Evolutionary conservation across 2,113 vertebrate species (phyloP), one percentile per base, ranked within the genome.

Genomic region (Cranoglanis bouderius): DNA sequence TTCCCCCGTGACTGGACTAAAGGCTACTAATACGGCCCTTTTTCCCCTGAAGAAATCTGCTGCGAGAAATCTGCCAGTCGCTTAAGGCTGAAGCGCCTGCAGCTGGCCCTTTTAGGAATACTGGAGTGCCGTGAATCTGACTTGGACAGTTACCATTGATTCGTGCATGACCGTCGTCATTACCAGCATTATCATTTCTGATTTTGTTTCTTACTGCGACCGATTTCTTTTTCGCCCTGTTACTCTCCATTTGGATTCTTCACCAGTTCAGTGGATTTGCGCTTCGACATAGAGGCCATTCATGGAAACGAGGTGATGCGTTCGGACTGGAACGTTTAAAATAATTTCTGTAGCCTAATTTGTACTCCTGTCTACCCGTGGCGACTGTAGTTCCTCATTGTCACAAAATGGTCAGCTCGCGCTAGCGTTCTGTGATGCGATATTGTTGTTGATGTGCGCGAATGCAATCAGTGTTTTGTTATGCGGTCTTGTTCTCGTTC

Each of bases 351-450:
- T 75, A 74, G 43, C 40, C 87, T 78, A 57, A 38, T 82, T 57
- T 82, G 9, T 91, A 91, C 94, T 93, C 91, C 92, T 92, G 75
- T 67, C 90, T 83, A 74, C 63, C 85, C 91, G 91, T 93, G 92
- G 40, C 38, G 55, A n/a, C 57, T 18, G 46, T 29, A 32, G 88
- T 87, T 89, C 85, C n/a, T 63, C 83, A 88, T 81, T 93, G 88
- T 82, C 89, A 89, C 80, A 91, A 94, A 92, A 95, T 95, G 95
- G 92, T 95, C 93, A 92, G 85, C 94, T 91, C 84, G 63, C 72
- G 82, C 61, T 85, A 83, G 55, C 90, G 92, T 87, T 89, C 89
- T 85, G 88, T 90, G 86, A 88, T 91, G 85, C 43, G 86, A 90
- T 91, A 93, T 93, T 93, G 86, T 90, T 85, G 89, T 91, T 84